Conservation (phyloP, 2,113 vertebrate genomes). For the Plecotus auritus region DNA sequence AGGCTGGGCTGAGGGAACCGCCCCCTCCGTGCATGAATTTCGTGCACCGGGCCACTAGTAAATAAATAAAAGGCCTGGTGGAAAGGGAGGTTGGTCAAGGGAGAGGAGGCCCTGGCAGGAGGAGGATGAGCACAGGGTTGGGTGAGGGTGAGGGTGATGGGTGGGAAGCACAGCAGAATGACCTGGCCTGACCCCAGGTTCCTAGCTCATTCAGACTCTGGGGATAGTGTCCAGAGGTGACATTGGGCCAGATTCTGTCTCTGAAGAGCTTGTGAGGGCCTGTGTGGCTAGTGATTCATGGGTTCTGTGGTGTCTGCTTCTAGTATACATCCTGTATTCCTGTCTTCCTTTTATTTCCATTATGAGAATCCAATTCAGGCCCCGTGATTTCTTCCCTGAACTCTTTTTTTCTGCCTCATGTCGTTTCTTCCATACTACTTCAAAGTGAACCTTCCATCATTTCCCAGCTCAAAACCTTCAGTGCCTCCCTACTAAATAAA, state of each 20-base stretch:
- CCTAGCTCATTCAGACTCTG: neutral
- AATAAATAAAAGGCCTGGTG: too few relatives aligned
- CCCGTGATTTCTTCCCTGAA: neutral
- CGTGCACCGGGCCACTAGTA: too few relatives aligned
- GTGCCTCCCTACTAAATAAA: neutral
- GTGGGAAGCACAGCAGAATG: too few relatives aligned
- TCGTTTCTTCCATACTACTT: neutral
- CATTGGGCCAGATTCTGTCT: neutral
- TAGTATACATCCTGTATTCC: neutral
- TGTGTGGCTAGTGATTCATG: neutral
- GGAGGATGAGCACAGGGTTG: neutral
- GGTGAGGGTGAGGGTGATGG: neutral
- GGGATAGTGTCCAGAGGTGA: neutral
- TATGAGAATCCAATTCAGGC: too few relatives aligned
- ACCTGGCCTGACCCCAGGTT: neutral
- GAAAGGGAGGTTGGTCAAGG: too few relatives aligned
- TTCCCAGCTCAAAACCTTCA: neutral
- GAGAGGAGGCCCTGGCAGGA: neutral
- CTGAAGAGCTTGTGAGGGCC: neutral
- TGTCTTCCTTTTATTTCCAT: neutral
- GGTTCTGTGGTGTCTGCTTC: neutral
- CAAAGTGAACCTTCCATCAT: neutral
- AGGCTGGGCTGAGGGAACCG: too few relatives aligned
- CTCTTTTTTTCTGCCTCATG: neutral
- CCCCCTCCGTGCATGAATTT: too few relatives aligned